Conservation (phyloP, 2,113 vertebrate genomes). For the Mormyrus iriodes region DNA sequence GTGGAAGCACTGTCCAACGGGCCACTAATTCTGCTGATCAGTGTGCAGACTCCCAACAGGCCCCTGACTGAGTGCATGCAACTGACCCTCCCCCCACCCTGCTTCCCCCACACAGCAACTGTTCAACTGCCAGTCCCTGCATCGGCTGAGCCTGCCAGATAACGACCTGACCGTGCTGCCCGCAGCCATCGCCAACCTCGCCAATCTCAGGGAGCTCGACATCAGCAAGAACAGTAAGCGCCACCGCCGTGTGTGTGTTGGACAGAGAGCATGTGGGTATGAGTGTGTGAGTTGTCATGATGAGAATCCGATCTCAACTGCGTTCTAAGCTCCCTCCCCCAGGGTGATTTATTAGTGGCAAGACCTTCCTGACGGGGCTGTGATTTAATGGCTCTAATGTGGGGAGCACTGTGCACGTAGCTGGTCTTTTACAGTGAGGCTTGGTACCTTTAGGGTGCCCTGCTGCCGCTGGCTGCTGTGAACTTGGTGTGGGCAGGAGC, state of each 20-base stretch:
- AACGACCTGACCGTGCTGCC: constrained; percentile 92
- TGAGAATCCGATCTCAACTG: neutral
- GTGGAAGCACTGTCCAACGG: neutral
- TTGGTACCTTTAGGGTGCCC: neutral
- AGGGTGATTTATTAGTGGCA: neutral
- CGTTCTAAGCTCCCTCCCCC: neutral
- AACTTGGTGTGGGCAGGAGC: neutral
- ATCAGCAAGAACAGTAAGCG: constrained; percentile 99
- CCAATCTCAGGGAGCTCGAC: constrained; percentile 98
- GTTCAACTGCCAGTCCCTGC: constrained; percentile 96
- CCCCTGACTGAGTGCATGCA: neutral
- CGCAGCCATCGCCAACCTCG: constrained; percentile 91
- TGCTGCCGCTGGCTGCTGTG: neutral
- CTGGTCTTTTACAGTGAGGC: neutral
- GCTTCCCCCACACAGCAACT: constrained; percentile 75
- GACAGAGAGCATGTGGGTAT: no score
- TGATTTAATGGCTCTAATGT: neutral
- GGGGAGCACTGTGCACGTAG: neutral
- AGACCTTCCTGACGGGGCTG: neutral
- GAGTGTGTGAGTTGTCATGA: neutral
- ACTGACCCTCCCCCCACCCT: constrained; percentile 24
- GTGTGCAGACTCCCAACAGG: neutral
- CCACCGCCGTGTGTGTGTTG: neutral
- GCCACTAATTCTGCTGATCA: neutral
- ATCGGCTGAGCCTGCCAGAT: constrained; percentile 96